These are phyloP conservation scores for Cepaea hortensis DNA, from an alignment of 2,888 invertebrate species.

Conservation along the genomic window DNA sequence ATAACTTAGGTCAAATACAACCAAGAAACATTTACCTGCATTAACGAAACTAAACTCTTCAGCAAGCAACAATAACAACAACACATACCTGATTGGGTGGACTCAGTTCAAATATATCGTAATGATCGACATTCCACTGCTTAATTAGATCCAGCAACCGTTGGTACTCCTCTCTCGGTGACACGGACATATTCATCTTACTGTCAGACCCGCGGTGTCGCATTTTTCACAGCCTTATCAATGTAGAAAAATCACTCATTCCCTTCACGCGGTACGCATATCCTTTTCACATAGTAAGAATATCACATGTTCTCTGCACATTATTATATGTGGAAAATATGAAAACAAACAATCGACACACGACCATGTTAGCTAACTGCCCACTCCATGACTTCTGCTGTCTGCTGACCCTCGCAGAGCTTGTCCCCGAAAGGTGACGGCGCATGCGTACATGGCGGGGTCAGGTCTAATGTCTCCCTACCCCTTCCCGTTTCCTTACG, in stretches of 20 bases:
- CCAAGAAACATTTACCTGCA: not conserved
- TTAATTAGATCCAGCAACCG: conserved; percentile 82
- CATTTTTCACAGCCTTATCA: not conserved
- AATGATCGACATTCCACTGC: conserved; percentile 99
- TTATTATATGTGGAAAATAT: not conserved
- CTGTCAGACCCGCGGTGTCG: not conserved
- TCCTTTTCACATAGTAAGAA: not conserved
- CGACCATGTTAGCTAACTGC: not conserved
- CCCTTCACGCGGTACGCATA: not conserved
- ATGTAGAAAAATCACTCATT: not conserved
- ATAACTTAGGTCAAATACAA: no score
- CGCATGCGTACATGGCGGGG: conserved; percentile 6
- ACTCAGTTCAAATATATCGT: conserved; percentile 97
- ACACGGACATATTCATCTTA: conserved; percentile 27
- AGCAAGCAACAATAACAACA: no score
- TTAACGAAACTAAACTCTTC: not conserved
- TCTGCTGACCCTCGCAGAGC: not conserved
- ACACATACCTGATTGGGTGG: conserved; percentile 94
- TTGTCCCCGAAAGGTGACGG: not conserved
- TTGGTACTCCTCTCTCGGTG: conserved; percentile 64
- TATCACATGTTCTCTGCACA: not conserved
- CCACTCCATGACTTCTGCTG: not conserved
- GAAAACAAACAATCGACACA: not conserved
- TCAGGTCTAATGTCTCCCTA: not conserved
- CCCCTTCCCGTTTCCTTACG: not conserved